Base-by-base conservation (phyloP, 2,113 vertebrate species). In the Halcyon malimbica region DNA sequence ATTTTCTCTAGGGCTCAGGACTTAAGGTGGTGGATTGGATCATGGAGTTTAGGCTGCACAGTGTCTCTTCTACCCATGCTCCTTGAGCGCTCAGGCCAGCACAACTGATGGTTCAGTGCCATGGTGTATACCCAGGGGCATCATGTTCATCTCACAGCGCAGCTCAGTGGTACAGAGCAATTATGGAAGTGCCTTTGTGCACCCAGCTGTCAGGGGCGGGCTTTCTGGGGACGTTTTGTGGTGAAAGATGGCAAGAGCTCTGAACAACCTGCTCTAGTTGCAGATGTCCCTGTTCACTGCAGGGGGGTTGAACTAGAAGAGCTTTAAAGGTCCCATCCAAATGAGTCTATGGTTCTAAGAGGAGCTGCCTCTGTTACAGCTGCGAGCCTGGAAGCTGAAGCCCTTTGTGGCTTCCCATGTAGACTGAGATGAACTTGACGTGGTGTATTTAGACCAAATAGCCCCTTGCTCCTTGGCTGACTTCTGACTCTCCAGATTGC, bases 31-130 rank as follows among this genome's bases (percentile, higher is more conserved):
- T 10, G 19, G 10, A 10, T 23, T 31, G 39, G 59, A 3, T 13
- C 8, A 14, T 31, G 24, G 46, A 24, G 10, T 3, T 56, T 11
- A 12, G 17, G 11, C 5, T 18, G 39, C 0, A 1, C 6, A 2
- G 3, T 15, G 15, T 17, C 67, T 73, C 33, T 48, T 46, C 42
- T 71, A 5, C 7, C 57, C 9, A 35, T 56, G 39, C 12, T 60
- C 21, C 28, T 63, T 67, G 65, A 28, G 12, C 14, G 44, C 29
- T 69, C 26, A 48, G 57, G 29, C 65, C 11, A 21, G n/a, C 26
- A 13, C 7, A 29, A 83, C 21, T 11, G n/a, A 15, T 33, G 46
- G 18, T 39, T 25, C 39, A 44, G 16, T 11, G 3, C 53, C 3
- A 3, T 63, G 37, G 28, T 57, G 5, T 23, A 8, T 18, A 42